phyloP scores from a whole-genome alignment of 2,113 vertebrate species.

The Nycticebus coucang region DNA sequence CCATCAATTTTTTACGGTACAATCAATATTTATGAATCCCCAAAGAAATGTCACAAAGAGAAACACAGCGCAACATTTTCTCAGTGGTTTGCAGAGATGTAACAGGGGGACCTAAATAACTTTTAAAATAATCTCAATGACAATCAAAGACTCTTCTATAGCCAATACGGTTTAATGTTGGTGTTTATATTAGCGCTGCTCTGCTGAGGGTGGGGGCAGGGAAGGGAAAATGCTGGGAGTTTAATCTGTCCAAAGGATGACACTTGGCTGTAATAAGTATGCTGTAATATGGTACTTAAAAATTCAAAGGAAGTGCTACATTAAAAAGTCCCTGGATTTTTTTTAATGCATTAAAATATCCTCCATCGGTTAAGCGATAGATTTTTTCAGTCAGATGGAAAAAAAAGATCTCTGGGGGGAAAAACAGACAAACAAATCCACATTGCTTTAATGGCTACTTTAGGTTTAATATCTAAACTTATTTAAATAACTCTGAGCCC shows the following conservation, averaged over 20 bases:
- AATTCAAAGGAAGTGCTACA: conserved; percentile 85
- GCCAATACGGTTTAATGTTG: conserved; percentile 88
- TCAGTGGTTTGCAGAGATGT: conserved; percentile 86
- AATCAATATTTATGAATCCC: conserved; percentile 99
- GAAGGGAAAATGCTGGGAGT: conserved; percentile 71
- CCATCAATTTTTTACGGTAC: conserved; percentile 97
- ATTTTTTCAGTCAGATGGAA: conserved; percentile 86
- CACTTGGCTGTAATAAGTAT: conserved; percentile 81
- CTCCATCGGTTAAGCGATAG: conserved; percentile 83
- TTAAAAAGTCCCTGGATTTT: conserved; percentile 81
- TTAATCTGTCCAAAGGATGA: conserved; percentile 85
- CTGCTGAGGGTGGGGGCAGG: conserved; percentile 33
- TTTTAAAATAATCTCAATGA: conserved; percentile 92
- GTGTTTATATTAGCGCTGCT: conserved; percentile 84
- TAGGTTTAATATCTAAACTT: conserved; percentile 92
- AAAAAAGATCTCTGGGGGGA: conserved; percentile 77
- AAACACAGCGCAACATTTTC: conserved; percentile 90
- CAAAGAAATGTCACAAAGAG: conserved; percentile 94
- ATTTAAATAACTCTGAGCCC: conserved; percentile 91
- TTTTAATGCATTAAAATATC: conserved; percentile 85
- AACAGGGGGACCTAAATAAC: conserved; percentile 90
- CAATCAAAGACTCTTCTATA: conserved; percentile 88
- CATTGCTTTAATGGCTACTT: conserved; percentile 90
- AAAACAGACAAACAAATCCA: conserved; percentile 87
- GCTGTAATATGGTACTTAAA: conserved; percentile 85